Evolutionary conservation across 2,797 vertebrate genomes (phyloP).

Genomic region (Molossus alvarezi): DNA sequence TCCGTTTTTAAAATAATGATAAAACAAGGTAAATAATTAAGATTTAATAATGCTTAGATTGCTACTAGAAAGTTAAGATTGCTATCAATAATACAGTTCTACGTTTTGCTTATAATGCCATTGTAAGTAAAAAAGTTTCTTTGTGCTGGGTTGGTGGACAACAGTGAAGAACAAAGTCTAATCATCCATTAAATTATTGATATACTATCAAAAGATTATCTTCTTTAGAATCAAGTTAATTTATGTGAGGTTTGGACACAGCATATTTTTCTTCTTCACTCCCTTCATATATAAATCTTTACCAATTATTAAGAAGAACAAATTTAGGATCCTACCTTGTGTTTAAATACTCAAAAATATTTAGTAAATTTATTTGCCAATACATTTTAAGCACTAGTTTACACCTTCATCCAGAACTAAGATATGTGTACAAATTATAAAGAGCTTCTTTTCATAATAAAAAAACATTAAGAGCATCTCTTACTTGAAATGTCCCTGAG

Average conservation of each 20-base stretch:
- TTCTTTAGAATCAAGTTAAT: constrained; percentile 29
- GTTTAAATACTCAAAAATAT: constrained; percentile 48
- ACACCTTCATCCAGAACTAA: constrained; percentile 49
- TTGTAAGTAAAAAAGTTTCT: background rate
- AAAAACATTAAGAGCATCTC: constrained; percentile 79
- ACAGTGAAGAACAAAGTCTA: background rate
- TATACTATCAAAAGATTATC: background rate
- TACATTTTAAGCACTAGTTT: constrained; percentile 41
- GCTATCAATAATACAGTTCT: background rate
- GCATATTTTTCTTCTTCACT: background rate
- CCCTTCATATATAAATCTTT: background rate
- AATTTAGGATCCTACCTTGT: constrained; percentile 38
- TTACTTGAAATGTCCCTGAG: constrained; percentile 95
- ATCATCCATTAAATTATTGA: background rate
- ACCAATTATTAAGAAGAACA: constrained; percentile 15
- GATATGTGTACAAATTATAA: constrained; percentile 47
- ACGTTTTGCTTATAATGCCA: background rate
- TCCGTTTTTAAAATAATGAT: background rate
- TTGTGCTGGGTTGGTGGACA: background rate
- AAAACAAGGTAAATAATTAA: constrained; percentile 32
- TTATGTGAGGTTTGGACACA: background rate
- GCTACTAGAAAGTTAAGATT: background rate
- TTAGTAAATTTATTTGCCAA: constrained; percentile 44
- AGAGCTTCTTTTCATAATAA: background rate
- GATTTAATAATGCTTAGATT: constrained; percentile 24